Base-by-base conservation (phyloP, 2,888 invertebrate species). In the Chouioia cunea region DNA sequence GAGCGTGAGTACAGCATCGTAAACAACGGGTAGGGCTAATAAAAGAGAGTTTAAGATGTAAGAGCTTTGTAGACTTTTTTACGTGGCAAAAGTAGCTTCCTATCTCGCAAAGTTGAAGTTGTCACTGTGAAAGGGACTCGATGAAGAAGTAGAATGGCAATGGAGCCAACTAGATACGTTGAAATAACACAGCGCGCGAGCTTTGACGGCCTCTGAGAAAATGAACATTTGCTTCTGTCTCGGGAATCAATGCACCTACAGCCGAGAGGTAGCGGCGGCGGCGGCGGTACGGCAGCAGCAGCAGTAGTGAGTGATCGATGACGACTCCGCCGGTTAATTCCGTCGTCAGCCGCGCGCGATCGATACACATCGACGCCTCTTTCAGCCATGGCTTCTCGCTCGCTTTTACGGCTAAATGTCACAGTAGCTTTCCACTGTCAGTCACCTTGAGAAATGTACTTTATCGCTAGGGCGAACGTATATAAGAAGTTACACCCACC, bases 361-460 rank as follows among this genome's bases (percentile, higher is more conserved):
- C 36, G 36, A 36, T 36, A 36, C 36, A 36, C 36, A 36, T 36
- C 36, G 36, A 36, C n/a, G 54, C 44, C 44, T 46, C 62, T 54
- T 59, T 54, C 43, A 15, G 15, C 57, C 18, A 23, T 10, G 18
- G 44, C 36, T 36, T 36, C 36, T 36, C 57, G 14, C 54, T 14
- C 47, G 22, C 47, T 18, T 48, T 22, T 18, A 47, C 63, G 54
- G 65, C 47, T 73, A 65, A 71, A 69, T 59, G 70, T 69, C 68
- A 65, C 70, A 43, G 60, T 65, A 27, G 68, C 65, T 69, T 73
- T 68, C 52, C 65, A 43, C 53, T 64, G 68, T 74, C 73, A 66
- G 44, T 74, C 73, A 74, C 57, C 59, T 59, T 74, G 71, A 70
- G 63, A 71, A 71, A 74, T 71, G 66, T 66, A 66, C 54, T 71